Percentiles rank a stretch among this genome's conserved stretches.
phyloP scores from a whole-genome alignment of 2,113 vertebrate species.

The Lipotes vexillifer region DNA sequence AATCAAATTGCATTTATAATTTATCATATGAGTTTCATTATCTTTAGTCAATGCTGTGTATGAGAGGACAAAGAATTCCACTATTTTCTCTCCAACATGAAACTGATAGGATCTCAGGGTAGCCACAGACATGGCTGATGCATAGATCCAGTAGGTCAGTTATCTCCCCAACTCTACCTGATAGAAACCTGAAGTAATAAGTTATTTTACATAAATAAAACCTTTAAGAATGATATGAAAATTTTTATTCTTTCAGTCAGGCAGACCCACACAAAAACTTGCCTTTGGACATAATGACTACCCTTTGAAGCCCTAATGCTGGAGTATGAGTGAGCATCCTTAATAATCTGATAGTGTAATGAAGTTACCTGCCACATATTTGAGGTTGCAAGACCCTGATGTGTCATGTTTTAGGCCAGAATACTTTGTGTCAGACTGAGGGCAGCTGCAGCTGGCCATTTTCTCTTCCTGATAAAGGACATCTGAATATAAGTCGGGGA shows the following conservation, averaged over 20 bases:
- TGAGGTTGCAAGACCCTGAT: neutral
- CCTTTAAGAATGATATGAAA: neutral
- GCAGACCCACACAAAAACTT: neutral
- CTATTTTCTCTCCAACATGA: neutral
- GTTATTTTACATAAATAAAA: constrained; percentile 18
- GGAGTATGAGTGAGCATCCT: neutral
- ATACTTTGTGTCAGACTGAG: neutral
- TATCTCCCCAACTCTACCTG: neutral
- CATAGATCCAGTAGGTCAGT: neutral
- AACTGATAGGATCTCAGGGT: neutral
- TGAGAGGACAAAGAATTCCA: neutral
- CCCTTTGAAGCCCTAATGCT: neutral
- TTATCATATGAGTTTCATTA: neutral
- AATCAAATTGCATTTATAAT: neutral
- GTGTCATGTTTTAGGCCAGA: neutral
- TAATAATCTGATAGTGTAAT: neutral
- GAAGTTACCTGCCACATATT: neutral
- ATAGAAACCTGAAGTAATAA: neutral
- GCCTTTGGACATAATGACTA: neutral
- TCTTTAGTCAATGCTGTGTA: neutral
- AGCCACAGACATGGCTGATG: neutral
- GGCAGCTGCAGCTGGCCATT: neutral
- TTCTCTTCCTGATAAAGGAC: neutral
- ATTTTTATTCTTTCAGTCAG: neutral
- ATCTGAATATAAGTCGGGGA: neutral